Evolutionary conservation across 2,113 vertebrate genomes (phyloP), one percentile per base, ranked within the genome.

Genomic region (Pollachius pollachius): DNA sequence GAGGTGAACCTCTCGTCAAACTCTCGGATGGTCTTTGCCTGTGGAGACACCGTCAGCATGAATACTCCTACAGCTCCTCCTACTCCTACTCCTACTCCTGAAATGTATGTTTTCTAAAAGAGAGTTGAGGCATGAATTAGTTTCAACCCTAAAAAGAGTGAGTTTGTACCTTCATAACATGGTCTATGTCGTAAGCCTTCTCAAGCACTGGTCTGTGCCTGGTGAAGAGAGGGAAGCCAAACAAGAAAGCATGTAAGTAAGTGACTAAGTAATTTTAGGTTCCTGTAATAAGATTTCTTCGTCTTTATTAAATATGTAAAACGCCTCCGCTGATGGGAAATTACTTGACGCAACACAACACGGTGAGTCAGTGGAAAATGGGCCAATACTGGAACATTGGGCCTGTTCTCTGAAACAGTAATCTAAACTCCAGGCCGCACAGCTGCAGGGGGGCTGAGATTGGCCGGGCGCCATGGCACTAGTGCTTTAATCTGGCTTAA

Each of bases 1-100:
- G 97, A 95, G 27, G 97, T 99, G 89, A 99, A 98, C 77, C 94
- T 91, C 78, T 94, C 96, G 64, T 99, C 97, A 85, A 99, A 99
- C 84, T 99, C 95, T 79, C 97, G 91, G 79, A 99, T 92, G 77
- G 96, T 97, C 90, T 91, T 98, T 64, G 97, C 97, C 97, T 99
- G 84, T 81, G 78, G 41, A 48, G 41, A 48, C 41, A 48, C 41
- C 8, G 41, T 48, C 41, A 13, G 8, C 41, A 48, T n/a, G 48
- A 56, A 3, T 27, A 11, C 8, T 16, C 37, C 17, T 60, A 16
- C 12, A 54, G 58, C 52, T n/a, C n/a, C n/a, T n/a, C n/a, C n/a
- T n/a, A n/a, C n/a, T n/a, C n/a, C n/a, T n/a, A n/a, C n/a, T n/a
- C n/a, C n/a, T n/a, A n/a, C n/a, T n/a, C n/a, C n/a, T 11, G 5